phyloP scores from a whole-genome alignment of 2,113 vertebrate genomes.

The Pelvicachromis taeniatus region DNA sequence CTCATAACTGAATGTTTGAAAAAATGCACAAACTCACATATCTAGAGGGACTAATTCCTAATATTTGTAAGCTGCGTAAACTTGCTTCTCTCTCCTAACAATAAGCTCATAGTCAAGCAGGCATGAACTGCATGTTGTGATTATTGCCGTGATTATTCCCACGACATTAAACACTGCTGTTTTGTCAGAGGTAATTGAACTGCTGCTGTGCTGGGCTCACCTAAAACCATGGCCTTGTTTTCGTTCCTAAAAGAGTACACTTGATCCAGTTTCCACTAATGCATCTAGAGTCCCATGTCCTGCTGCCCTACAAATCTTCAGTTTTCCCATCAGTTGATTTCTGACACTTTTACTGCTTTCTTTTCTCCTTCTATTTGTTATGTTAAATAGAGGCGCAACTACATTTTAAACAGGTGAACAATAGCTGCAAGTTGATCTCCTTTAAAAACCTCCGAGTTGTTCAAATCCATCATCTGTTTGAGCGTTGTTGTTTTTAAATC shows the following conservation, averaged over 20 bases:
- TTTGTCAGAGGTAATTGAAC: not conserved
- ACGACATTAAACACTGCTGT: not conserved
- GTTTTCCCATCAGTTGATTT: not conserved
- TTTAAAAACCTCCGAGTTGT: not conserved
- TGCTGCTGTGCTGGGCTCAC: not conserved
- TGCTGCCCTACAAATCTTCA: not conserved
- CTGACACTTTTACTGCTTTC: not conserved
- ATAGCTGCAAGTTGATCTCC: not conserved
- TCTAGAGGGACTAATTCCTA: not conserved
- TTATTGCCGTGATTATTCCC: not conserved
- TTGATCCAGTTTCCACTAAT: not conserved
- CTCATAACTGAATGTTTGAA: not conserved
- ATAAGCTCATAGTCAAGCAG: not conserved
- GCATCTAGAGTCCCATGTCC: not conserved
- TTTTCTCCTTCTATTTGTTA: not conserved
- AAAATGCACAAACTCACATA: not conserved
- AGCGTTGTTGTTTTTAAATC: not conserved
- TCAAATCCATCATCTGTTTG: rapidly evolving
- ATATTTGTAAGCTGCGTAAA: not conserved
- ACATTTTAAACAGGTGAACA: not conserved
- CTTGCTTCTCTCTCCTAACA: not conserved
- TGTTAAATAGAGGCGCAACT: rapidly evolving
- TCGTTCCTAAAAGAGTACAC: not conserved
- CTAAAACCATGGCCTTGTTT: not conserved
- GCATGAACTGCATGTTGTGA: not conserved